Evolutionary conservation across 2,888 invertebrate genomes (phyloP), one percentile per base, ranked within the genome.

Genomic region (Salpingus planirostris): DNA sequence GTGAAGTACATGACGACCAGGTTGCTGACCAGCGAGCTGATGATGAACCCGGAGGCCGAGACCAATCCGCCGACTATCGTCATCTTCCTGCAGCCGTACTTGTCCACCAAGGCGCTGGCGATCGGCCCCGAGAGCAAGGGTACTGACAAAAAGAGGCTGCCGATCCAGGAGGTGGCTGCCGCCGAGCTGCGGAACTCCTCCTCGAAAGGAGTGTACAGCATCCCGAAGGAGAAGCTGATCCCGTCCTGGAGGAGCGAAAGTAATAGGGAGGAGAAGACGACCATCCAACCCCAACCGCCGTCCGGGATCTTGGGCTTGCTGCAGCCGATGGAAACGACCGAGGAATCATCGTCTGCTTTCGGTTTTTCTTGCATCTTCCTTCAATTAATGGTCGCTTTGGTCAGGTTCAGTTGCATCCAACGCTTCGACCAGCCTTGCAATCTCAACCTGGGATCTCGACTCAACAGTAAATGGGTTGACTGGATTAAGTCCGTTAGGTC

Each of bases 231-330:
- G 60, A 93, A 91, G 29, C 89, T 88, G 33, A 93, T 78, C 0
- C 95, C 95, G 62, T 95, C 95, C 21, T 90, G 88, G 27, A 95
- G 83, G 67, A 90, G 76, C 11, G 90, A 90, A 34, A 91, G 79
- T 23, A 89, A 60, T 44, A 95, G 76, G 0, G 90, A 87, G 2
- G 90, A 80, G 21, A 83, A 62, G 0, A 95, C 92, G 1, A 95
- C 84, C 11, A 89, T 71, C 91, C 90, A 91, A 5, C 89, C 89
- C 81, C 85, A 89, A 2, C 83, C 88, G 1, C 87, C 87, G 49
- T 88, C 87, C 0, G 86, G 87, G 24, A 80, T 76, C 23, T 68
- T 69, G 0, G 75, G 69, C 46, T 71, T 69, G 7, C 42, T 21
- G 22, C 26, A 8, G n/a, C n/a, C n/a, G n/a, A n/a, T n/a, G n/a